Conservation (phyloP, 2,797 vertebrate species). For the Perodicticus potto region DNA sequence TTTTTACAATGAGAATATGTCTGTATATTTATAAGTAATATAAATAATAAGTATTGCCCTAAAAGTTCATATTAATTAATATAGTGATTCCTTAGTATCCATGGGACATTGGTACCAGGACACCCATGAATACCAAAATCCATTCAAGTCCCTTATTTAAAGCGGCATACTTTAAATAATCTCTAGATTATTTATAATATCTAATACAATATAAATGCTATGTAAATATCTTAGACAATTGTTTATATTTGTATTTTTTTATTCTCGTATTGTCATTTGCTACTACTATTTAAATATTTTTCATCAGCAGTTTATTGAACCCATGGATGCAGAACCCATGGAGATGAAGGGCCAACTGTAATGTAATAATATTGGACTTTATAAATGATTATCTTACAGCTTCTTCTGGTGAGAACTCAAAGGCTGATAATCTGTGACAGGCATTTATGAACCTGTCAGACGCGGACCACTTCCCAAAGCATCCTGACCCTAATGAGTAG, state of each 20-base stretch:
- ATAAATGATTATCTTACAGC: background rate
- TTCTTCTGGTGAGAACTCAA: background rate
- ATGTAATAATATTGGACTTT: background rate
- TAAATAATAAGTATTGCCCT: background rate
- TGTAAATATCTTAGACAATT: background rate
- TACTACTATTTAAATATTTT: background rate
- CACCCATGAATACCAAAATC: background rate
- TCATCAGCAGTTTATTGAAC: background rate
- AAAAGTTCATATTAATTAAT: background rate
- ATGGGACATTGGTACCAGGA: background rate
- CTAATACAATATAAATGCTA: background rate
- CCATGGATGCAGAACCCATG: background rate
- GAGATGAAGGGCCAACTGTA: background rate
- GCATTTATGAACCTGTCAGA: background rate
- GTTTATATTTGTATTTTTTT: background rate
- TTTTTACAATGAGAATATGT: conserved; percentile 38
- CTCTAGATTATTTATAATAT: background rate
- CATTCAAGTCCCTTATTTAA: background rate
- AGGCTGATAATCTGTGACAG: background rate
- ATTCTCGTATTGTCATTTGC: background rate
- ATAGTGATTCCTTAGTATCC: background rate
- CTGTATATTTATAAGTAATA: conserved; percentile 1
- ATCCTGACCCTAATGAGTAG: background rate
- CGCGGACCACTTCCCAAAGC: background rate
- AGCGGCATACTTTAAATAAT: background rate